Conservation (phyloP, 2,113 vertebrate species). For the Petromus typicus region DNA sequence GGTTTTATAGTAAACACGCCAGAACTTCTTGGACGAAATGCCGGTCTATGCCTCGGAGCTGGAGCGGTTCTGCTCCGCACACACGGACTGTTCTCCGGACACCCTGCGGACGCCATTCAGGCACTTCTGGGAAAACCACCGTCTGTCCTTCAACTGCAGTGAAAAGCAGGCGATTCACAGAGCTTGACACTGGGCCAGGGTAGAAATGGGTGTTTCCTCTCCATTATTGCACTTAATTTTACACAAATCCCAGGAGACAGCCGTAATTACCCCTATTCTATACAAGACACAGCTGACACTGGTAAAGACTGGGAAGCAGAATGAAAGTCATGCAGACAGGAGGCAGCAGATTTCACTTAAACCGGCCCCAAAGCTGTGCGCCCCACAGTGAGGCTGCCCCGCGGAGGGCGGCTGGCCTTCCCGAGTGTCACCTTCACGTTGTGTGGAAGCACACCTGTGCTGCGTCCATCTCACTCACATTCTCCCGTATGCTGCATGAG, state of each 20-base stretch:
- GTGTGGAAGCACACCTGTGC: not conserved
- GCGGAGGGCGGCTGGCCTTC: not conserved
- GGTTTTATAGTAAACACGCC: constrained; percentile 25
- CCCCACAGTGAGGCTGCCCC: not conserved
- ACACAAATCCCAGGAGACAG: constrained; percentile 14
- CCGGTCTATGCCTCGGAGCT: not conserved
- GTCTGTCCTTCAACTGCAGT: not conserved
- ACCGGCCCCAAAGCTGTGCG: not conserved
- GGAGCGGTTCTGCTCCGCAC: not conserved
- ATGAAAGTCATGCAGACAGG: not conserved
- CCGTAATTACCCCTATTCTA: not conserved
- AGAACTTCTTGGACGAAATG: constrained; percentile 52
- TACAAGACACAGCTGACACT: not conserved
- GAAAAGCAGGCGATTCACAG: not conserved
- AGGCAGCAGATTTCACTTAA: not conserved
- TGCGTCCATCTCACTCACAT: not conserved
- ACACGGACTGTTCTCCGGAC: not conserved
- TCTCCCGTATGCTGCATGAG: not conserved
- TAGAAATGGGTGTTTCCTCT: constrained; percentile 20
- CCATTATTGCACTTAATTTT: constrained; percentile 9
- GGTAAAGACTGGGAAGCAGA: not conserved
- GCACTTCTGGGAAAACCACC: not conserved
- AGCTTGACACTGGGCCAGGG: constrained; percentile 46
- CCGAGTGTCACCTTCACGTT: not conserved
- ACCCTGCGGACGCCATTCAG: not conserved